phyloP scores from a whole-genome alignment of 2,797 vertebrate genomes.

The Spinus olivaceus region DNA sequence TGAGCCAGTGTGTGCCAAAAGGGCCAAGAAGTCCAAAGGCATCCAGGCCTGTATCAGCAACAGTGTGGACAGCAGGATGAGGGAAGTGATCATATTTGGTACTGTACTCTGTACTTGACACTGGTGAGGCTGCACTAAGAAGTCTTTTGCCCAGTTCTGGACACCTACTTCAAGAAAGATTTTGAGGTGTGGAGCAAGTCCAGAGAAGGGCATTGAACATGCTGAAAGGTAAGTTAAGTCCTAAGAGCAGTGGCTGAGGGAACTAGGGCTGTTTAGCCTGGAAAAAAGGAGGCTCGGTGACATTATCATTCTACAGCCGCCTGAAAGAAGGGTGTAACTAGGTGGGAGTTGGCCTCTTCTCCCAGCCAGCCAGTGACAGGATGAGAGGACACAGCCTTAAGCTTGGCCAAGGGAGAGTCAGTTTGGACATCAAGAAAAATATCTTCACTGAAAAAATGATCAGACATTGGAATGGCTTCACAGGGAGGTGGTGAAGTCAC shows the following conservation, averaged over 20 bases:
- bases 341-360: neutral
- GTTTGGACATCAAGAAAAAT: neutral
- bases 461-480: neutral
- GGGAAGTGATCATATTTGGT: neutral
- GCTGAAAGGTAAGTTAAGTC: neutral
- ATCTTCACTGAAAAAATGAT: neutral
- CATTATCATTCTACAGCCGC: neutral
- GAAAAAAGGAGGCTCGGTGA: neutral
- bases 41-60: neutral
- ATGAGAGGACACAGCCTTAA: neutral
- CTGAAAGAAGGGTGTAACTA: neutral
- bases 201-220: neutral
- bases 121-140: neutral
- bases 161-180: neutral
- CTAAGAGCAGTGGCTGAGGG: neutral
- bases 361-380: neutral
- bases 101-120: neutral
- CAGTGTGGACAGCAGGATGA: neutral
- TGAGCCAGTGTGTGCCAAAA: neutral
- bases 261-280: neutral
- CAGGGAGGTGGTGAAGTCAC: neutral
- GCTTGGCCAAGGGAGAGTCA: neutral
- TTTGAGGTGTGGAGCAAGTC: neutral
- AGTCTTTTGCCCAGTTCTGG: neutral
- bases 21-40: neutral